Percentiles rank a stretch among this genome's conserved stretches.
phyloP scores from a whole-genome alignment of 2,888 invertebrate genomes.

The Xiphydria camelus region DNA sequence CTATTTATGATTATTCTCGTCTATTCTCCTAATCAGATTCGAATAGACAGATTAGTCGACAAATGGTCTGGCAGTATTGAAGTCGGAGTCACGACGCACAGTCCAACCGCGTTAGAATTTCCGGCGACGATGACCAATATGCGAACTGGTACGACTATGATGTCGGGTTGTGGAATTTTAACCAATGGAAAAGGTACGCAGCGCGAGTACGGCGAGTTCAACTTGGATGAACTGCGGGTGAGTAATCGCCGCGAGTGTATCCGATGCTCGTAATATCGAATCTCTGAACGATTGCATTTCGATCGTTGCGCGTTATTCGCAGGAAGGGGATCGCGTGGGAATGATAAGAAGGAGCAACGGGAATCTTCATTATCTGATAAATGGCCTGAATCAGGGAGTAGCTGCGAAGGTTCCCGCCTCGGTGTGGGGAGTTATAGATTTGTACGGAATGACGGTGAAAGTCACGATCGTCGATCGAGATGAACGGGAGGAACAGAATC shows the following conservation, averaged over 20 bases:
- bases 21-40: constrained; percentile 63
- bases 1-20: neutral
- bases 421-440: constrained; percentile 93
- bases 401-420: constrained; percentile 80
- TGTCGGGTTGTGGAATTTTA: constrained; percentile 97
- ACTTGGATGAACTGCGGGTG: constrained; percentile 88
- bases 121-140: constrained; percentile 98
- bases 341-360: constrained; percentile 85
- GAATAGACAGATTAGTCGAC: constrained; percentile 89
- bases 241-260: too few species aligned
- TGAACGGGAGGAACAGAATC: constrained; percentile 75
- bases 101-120: constrained; percentile 85
- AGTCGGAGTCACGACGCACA: constrained; percentile 92
- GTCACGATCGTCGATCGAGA: constrained; percentile 86
- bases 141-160: constrained; percentile 86
- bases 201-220: constrained; percentile 90
- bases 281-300: too few species aligned
- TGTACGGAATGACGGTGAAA: constrained; percentile 93
- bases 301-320: too few species aligned
- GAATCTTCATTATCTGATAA: constrained; percentile 89
- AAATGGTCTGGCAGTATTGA: constrained; percentile 95
- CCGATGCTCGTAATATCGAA: too few species aligned
- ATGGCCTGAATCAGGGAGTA: constrained; percentile 89
- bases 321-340: constrained; percentile 91
- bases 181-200: constrained; percentile 94